Percentiles rank a stretch among this genome's conserved stretches.
Evolutionary conservation across 2,888 invertebrate species (phyloP).

Genomic region (Acrocyrtus sp.): DNA sequence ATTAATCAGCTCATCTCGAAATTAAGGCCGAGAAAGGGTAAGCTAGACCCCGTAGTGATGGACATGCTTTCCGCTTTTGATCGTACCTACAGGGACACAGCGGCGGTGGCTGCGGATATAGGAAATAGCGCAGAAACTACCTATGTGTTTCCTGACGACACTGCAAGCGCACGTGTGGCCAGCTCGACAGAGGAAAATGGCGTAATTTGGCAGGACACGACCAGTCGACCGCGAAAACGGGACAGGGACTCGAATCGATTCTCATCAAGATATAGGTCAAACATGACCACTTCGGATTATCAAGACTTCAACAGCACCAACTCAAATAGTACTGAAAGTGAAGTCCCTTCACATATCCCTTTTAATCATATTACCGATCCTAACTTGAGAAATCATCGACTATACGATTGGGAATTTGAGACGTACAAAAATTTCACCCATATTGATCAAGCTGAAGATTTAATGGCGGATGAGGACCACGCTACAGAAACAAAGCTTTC

Average conservation of each 20-base stretch:
- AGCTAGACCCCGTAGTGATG: slow-evolving; percentile 57
- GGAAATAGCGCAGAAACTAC: slow-evolving; percentile 13
- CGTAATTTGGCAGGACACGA: slow-evolving; percentile 36
- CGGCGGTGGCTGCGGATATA: slow-evolving; percentile 5
- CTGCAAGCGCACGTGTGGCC: slow-evolving; percentile 25
- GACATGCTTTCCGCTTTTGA: slow-evolving; percentile 51
- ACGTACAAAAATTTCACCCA: slow-evolving; percentile 61
- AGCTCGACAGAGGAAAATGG: slow-evolving; percentile 48
- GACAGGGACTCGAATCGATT: slow-evolving; percentile 46
- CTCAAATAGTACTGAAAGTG: slow-evolving; percentile 4
- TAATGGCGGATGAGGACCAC: slow-evolving; percentile 58
- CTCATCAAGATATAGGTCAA: slow-evolving; percentile 57
- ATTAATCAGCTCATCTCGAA: slow-evolving; percentile 53
- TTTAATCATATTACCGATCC: slow-evolving; percentile 59
- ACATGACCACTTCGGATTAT: no score
- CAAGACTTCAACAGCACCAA: slow-evolving; percentile 7
- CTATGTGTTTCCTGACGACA: slow-evolving; percentile 24
- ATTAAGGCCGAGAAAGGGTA: slow-evolving; percentile 56
- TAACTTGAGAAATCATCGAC: slow-evolving; percentile 60
- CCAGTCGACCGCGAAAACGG: slow-evolving; percentile 17
- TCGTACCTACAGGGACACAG: slow-evolving; percentile 37
- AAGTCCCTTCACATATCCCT: background rate
- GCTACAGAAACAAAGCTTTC: slow-evolving; percentile 36
- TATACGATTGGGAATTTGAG: slow-evolving; percentile 59
- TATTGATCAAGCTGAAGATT: slow-evolving; percentile 61